Evolutionary conservation across 2,113 vertebrate genomes (phyloP).

Genomic region (Nerophis lumbriciformis): DNA sequence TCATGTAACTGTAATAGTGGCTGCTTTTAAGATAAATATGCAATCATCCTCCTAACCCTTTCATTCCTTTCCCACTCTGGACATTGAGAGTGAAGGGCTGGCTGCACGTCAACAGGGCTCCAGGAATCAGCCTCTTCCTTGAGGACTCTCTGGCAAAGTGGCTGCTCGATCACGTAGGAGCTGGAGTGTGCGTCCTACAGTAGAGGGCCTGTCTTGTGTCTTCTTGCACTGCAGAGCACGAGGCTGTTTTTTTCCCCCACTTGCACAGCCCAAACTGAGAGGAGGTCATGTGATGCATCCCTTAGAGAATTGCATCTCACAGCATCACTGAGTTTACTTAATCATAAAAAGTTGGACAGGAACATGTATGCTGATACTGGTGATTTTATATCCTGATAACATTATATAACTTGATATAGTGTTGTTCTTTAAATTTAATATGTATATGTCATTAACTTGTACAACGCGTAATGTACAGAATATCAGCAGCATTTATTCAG

Average conservation of each 20-base stretch:
- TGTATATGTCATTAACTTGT: too few relatives aligned
- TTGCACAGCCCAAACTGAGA: constrained; percentile 13
- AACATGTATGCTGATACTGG: too few relatives aligned
- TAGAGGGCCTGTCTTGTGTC: constrained; percentile 27
- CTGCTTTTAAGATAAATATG: background rate
- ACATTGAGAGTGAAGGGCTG: constrained; percentile 17
- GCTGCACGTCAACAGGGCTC: constrained; percentile 22
- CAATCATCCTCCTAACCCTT: background rate
- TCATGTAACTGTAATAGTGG: background rate
- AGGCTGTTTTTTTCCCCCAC: constrained; percentile 10
- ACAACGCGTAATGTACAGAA: too few relatives aligned
- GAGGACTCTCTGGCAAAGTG: constrained; percentile 51
- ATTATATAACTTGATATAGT: too few relatives aligned
- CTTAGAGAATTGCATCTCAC: constrained; percentile 5
- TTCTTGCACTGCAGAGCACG: constrained; percentile 15
- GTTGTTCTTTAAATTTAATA: too few relatives aligned
- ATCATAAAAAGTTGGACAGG: background rate
- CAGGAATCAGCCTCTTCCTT: constrained; percentile 24
- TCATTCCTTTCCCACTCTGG: constrained; percentile 10
- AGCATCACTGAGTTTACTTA: background rate
- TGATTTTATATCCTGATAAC: too few relatives aligned
- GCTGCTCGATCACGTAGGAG: constrained; percentile 28
- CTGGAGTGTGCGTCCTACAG: constrained; percentile 27
- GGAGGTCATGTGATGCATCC: constrained; percentile 14
- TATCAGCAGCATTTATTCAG: too few relatives aligned